Base-by-base conservation (phyloP, 2,797 vertebrate genomes). In the Perdix hodgsoniae region DNA sequence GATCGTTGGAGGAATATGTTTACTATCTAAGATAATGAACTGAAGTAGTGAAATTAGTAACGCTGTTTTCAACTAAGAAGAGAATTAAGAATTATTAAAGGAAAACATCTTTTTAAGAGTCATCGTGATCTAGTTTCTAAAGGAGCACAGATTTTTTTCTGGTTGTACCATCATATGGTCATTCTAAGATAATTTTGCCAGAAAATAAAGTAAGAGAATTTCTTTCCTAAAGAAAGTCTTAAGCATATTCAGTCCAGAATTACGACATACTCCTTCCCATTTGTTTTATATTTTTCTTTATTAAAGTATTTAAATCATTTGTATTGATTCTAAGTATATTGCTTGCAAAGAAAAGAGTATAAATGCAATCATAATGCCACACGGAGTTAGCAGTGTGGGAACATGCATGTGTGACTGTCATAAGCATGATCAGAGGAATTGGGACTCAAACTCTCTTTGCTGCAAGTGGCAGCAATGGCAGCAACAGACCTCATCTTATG, bases 401-500 rank as follows among this genome's bases (percentile, higher is more conserved):
- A 83, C 73, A 12, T 96, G 95, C 93, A 83, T 95, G 93, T 87
- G 79, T 90, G 42, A 86, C 78, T 95, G 91, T 94, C 96, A 91
- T 95, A 82, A 70, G 57, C 90, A 81, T 60, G 74, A 81, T 47
- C 57, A 67, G 61, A 86, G 50, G 60, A 96, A 90, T 64, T 31
- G 83, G 60, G 18, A 91, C 83, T 88, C 82, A 90, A 94, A 85
- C 65, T 95, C 88, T 81, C 65, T 63, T 94, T 93, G 95, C 90
- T 91, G 94, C 17, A 3, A 59, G 31, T 63, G 65, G 83, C 85
- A 90, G 84, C 88, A 88, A 88, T 91, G 91, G 86, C 86, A 93
- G 83, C 65, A 4, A 64, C 87, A 88, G 90, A 74, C 91, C 83
- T 96, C 95, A 93, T 96, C 94, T 93, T 96, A 95, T 96, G 96